Base-by-base conservation (phyloP, 2,797 vertebrate species). In the Notolepis coatsorum region DNA sequence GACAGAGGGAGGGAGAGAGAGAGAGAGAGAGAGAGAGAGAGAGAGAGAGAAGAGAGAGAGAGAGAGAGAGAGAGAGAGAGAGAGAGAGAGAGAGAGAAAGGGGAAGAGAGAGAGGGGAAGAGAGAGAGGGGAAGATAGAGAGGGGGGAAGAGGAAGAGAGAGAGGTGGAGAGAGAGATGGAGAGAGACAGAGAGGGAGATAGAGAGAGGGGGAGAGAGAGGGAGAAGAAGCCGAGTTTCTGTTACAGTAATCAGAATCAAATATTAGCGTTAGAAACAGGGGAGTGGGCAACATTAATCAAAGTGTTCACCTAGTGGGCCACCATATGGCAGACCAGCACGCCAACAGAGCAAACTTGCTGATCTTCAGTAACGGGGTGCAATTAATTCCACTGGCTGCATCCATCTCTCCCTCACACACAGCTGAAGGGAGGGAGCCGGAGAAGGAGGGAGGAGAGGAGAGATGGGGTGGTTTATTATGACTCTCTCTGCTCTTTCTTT, bases 301-400 rank as follows among this genome's bases (percentile, higher is more conserved):
- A 97, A 97, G 97, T 96, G 97, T 99, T 98, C 95, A 97, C 97
- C 97, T 97, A 98, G 96, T 99, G 97, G 96, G 97, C 95, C 96
- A 93, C 96, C 97, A 99, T 98, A 98, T 99, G 97, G 97, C 92
- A 93, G 91, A 98, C 95, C 97, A 98, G 97, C 96, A 98, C 94
- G 96, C 95, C 96, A 93, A 96, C 94, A 93, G 94, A 92, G 94
- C 95, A 98, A 97, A 99, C 96, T 97, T 99, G 97, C 97, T 99
- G 97, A 99, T 99, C 95, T 95, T 93, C 95, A 95, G 97, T 98
- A 98, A 99, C 96, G 93, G 95, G 94, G 94, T 96, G 95, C 96
- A 97, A 99, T 99, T 99, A 99, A 99, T 99, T 98, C 97, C 94
- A 93, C 95, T 94, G 91, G 94, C 97, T 97, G 96, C 95, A 98